Percentiles rank a stretch among this genome's conserved stretches.
These are phyloP conservation scores for Pandemis corylana DNA, from an alignment of 2,888 invertebrate species.

Conservation along the genomic window DNA sequence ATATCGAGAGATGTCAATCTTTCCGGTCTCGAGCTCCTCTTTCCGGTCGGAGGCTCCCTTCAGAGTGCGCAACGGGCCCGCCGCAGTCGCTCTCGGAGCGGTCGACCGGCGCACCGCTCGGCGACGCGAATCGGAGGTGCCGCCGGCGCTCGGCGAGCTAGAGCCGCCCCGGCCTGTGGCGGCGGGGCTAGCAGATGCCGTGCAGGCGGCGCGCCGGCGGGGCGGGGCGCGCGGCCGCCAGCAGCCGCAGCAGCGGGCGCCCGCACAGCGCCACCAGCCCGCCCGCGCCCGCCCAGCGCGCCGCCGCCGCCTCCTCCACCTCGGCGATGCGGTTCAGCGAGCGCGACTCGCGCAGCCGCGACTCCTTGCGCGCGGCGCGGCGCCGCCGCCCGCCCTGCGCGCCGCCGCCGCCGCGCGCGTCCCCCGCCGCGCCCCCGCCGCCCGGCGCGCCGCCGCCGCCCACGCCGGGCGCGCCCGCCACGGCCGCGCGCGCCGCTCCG, in stretches of 20 bases:
- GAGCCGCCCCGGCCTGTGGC: slow-evolving; percentile 13
- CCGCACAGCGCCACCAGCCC: slow-evolving; percentile 75
- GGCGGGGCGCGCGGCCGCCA: slow-evolving; percentile 88
- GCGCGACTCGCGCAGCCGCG: slow-evolving; percentile 90
- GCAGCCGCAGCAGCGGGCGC: slow-evolving; percentile 84
- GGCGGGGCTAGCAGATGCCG: slow-evolving; percentile 79
- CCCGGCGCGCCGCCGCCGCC: slow-evolving; percentile 44
- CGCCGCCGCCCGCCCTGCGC: slow-evolving; percentile 62
- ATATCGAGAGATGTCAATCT: background rate
- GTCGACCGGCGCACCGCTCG: background rate
- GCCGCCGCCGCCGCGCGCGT: slow-evolving; percentile 76
- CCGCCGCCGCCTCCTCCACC: slow-evolving; percentile 89
- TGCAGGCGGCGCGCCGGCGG: slow-evolving; percentile 91
- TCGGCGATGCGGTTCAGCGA: slow-evolving; percentile 94
- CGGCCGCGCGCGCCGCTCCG: slow-evolving; percentile 52
- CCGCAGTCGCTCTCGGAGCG: background rate
- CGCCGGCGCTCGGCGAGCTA: background rate
- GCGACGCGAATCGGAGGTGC: background rate
- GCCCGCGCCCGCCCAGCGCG: slow-evolving; percentile 71
- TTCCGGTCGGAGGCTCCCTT: background rate
- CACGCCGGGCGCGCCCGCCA: slow-evolving; percentile 73
- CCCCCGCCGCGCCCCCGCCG: slow-evolving; percentile 63
- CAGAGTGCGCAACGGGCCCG: background rate
- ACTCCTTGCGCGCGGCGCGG: slow-evolving; percentile 77
- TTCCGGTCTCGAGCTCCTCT: background rate